Percentiles rank a stretch among this genome's conserved stretches.
phyloP scores from a whole-genome alignment of 2,888 invertebrate genomes.

The Pollenia labialis region DNA sequence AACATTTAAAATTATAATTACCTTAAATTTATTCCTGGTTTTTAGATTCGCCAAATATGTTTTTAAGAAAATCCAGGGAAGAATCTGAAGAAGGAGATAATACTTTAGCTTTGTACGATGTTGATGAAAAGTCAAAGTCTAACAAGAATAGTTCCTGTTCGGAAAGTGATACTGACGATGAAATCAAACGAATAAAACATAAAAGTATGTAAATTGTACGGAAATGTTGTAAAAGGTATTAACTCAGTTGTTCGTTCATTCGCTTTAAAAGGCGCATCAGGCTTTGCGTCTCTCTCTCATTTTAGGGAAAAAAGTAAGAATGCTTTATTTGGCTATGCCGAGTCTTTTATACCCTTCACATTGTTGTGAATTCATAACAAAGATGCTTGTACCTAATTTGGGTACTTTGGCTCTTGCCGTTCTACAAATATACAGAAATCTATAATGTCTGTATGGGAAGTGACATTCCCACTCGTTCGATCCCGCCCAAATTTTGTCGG shows the following conservation, averaged over 20 bases:
- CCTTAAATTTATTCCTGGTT: background rate
- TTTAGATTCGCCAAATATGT: background rate
- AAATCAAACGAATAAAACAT: slow-evolving; percentile 78
- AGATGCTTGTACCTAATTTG: no score
- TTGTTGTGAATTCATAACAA: no score
- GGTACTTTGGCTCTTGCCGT: no score
- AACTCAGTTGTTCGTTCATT: background rate
- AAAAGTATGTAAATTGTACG: slow-evolving; percentile 72
- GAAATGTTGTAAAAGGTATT: background rate
- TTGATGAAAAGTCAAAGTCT: background rate
- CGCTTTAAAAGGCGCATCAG: no score
- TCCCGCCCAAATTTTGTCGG: no score
- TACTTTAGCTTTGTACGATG: slow-evolving; percentile 29
- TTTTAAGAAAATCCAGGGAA: background rate
- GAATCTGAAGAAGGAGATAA: slow-evolving; percentile 16
- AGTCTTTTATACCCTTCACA: no score
- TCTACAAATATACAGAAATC: no score
- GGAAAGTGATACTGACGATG: slow-evolving; percentile 83
- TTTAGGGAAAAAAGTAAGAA: no score
- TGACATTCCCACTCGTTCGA: no score
- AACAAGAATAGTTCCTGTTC: slow-evolving; percentile 70
- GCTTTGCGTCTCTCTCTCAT: no score
- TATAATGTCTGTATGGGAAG: no score
- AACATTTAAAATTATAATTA: background rate
- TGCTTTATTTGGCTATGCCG: no score